Evolutionary conservation across 2,797 vertebrate species (phyloP).

Genomic region (Cichlasoma orientale): DNA sequence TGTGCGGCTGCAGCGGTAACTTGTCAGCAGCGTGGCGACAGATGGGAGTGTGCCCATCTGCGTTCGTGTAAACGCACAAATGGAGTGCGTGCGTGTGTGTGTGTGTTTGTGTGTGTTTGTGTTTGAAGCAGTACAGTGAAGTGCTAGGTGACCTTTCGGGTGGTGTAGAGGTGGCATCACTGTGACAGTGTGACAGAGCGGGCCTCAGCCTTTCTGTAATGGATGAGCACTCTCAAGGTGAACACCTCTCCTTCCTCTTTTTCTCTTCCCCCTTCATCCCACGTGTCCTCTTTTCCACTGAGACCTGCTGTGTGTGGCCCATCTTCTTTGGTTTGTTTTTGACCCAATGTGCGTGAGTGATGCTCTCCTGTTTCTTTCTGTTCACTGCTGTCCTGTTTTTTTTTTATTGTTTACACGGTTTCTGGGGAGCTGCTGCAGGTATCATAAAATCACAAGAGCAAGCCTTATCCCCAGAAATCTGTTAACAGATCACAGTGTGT

Average conservation of each 20-base stretch:
- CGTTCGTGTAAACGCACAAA: constrained; percentile 49
- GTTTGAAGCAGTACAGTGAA: constrained; percentile 62
- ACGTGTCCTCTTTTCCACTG: constrained; percentile 59
- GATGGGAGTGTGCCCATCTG: constrained; percentile 66
- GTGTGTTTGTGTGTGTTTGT: constrained; percentile 42
- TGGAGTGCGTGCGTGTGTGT: constrained; percentile 32
- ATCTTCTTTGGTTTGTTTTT: constrained; percentile 61
- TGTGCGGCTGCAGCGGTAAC: constrained; percentile 46
- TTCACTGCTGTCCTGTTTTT: not conserved
- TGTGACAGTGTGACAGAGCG: constrained; percentile 85
- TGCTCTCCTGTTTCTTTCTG: constrained; percentile 19
- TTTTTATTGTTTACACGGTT: not conserved
- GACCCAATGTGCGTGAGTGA: constrained; percentile 51
- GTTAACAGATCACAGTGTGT: not conserved
- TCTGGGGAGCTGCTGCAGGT: not conserved
- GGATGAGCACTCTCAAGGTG: constrained; percentile 86
- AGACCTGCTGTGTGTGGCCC: constrained; percentile 46
- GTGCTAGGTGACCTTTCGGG: constrained; percentile 82
- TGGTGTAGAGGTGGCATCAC: constrained; percentile 77
- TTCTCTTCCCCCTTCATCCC: constrained; percentile 54
- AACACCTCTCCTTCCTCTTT: constrained; percentile 70
- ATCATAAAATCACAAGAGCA: not conserved
- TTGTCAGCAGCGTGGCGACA: constrained; percentile 60
- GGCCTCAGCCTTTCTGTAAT: constrained; percentile 81
- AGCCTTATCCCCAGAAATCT: not conserved